Evolutionary conservation across 1,140 invertebrate species (phyloP).

Genomic region (Drosophila suzukii): DNA sequence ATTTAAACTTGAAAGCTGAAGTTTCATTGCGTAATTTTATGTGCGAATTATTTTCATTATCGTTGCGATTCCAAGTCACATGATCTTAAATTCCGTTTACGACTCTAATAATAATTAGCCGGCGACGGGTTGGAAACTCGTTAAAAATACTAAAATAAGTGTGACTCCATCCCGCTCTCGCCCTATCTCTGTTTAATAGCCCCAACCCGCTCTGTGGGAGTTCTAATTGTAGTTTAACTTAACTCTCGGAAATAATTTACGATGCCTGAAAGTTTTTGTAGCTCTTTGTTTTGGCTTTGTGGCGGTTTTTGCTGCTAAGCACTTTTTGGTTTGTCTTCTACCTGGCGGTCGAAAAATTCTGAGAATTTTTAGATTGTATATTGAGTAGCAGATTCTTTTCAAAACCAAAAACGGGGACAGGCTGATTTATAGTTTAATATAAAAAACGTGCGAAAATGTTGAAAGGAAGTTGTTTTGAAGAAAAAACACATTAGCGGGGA

Average conservation of each 20-base stretch:
- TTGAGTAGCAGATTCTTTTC: slow-evolving; percentile 50
- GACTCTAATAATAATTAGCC: slow-evolving; percentile 68
- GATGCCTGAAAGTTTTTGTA: slow-evolving; percentile 38
- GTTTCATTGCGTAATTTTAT: slow-evolving; percentile 52
- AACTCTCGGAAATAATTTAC: slow-evolving; percentile 77
- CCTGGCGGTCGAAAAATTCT: slow-evolving; percentile 57
- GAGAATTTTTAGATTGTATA: slow-evolving; percentile 74
- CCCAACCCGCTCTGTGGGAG: slow-evolving; percentile 25
- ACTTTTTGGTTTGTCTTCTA: slow-evolving; percentile 41
- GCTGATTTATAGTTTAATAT: slow-evolving; percentile 54
- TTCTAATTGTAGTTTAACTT: slow-evolving; percentile 79
- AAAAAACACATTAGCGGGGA: neutral
- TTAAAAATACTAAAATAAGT: slow-evolving; percentile 53
- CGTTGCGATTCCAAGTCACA: slow-evolving; percentile 52
- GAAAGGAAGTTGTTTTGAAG: slow-evolving; percentile 14
- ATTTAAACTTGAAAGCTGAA: slow-evolving; percentile 37
- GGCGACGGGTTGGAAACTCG: slow-evolving; percentile 46
- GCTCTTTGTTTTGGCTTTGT: slow-evolving; percentile 15
- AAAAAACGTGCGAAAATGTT: slow-evolving; percentile 31
- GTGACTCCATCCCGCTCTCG: neutral
- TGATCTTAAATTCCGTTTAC: slow-evolving; percentile 56
- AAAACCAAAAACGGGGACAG: slow-evolving; percentile 22
- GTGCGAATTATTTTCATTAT: slow-evolving; percentile 40
- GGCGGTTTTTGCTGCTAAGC: slow-evolving; percentile 18
- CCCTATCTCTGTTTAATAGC: slow-evolving; percentile 4